Percentiles rank a stretch among this genome's conserved stretches.
Evolutionary conservation across 92 coral and sea anemone species (phyloP).

Genomic region (Pocillopora meandrina): DNA sequence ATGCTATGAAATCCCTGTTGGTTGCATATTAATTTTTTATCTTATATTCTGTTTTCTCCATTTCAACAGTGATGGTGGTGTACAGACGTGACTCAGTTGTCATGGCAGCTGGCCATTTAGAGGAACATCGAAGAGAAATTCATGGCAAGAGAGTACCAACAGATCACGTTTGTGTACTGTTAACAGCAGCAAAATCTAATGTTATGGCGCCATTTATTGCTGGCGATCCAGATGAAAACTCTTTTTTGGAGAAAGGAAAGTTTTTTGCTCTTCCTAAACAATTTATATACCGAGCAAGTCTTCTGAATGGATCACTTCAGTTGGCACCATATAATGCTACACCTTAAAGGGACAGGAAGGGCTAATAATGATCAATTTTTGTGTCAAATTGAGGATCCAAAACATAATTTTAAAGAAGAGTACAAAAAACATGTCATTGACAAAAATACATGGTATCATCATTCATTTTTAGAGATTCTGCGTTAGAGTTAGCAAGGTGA

Average conservation of each 20-base stretch:
- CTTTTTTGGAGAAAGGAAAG: constrained; percentile 27
- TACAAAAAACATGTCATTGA: too few relatives aligned
- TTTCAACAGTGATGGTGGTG: constrained; percentile 16
- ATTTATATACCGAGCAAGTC: neutral
- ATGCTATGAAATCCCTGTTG: too few relatives aligned
- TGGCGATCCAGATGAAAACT: constrained; percentile 10
- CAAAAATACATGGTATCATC: too few relatives aligned
- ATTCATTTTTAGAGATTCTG: too few relatives aligned
- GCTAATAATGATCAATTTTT: too few relatives aligned
- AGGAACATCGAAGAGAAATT: neutral
- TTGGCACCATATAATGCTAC: neutral
- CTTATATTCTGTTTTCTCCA: too few relatives aligned
- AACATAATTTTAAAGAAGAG: too few relatives aligned
- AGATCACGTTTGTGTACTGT: constrained; percentile 13
- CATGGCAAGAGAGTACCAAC: constrained; percentile 8
- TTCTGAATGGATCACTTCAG: neutral
- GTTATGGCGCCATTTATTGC: constrained; percentile 3
- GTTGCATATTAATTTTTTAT: too few relatives aligned
- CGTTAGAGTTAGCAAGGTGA: too few relatives aligned
- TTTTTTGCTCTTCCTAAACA: constrained; percentile 6
- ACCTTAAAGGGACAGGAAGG: too few relatives aligned
- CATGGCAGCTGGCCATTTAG: constrained; percentile 18
- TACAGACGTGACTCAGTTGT: neutral
- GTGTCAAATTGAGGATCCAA: too few relatives aligned
- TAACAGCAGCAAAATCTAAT: constrained; percentile 5